Percentiles rank a stretch among this genome's conserved stretches.
phyloP scores from a whole-genome alignment of 1,140 invertebrate genomes.

The Galleria mellonella region DNA sequence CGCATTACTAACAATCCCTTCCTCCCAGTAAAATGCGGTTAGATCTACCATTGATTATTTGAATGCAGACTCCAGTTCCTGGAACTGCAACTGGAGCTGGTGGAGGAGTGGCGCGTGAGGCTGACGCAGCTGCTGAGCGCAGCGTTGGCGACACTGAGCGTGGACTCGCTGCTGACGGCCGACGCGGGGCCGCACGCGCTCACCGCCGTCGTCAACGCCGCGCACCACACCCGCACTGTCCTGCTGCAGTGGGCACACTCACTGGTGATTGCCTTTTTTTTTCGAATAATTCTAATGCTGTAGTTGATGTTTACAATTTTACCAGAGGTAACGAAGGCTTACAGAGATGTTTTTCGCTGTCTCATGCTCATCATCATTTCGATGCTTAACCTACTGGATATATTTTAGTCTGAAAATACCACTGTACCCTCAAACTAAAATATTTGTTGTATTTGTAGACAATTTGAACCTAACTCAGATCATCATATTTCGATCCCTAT shows the following conservation, averaged over 20 bases:
- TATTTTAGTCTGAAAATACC: no score
- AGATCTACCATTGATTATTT: no score
- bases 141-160: slow-evolving; percentile 24
- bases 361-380: neutral
- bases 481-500: no score
- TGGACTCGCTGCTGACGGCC: slow-evolving; percentile 32
- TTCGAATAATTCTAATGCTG: no score
- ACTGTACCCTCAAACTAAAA: no score
- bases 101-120: slow-evolving; percentile 91
- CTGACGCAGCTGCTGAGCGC: slow-evolving; percentile 80
- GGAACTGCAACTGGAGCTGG: slow-evolving; percentile 89
- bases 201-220: slow-evolving; percentile 85
- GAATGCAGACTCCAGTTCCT: slow-evolving; percentile 85
- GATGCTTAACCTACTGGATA: neutral
- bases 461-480: slow-evolving; percentile 8
- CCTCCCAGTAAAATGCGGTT: no score
- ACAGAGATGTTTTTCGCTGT: neutral
- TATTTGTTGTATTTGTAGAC: neutral
- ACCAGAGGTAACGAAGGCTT: no score
- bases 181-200: slow-evolving; percentile 74
- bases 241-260: slow-evolving; percentile 91
- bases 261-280: slow-evolving; percentile 83
- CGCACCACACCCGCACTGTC: slow-evolving; percentile 86
- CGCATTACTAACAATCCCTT: no score
- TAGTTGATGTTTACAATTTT: no score